Evolutionary conservation across 2,888 invertebrate genomes (phyloP).

Genomic region (Apamea sordens): DNA sequence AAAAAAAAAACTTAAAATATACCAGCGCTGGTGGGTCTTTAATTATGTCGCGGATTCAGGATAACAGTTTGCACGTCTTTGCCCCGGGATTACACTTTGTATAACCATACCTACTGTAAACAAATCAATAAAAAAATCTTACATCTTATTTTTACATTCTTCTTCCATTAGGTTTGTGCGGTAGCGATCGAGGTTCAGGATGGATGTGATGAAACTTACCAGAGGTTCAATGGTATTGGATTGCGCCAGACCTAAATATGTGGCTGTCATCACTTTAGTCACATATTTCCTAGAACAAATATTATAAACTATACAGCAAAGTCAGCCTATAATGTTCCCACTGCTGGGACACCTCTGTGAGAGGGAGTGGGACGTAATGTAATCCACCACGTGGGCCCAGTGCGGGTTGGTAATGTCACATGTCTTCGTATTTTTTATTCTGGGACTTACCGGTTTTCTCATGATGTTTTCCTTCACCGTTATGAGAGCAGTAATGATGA

Average conservation of each 20-base stretch:
- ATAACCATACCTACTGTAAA: not conserved
- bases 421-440: not conserved
- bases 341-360: not conserved
- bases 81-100: not conserved
- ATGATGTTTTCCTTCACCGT: too few relatives aligned
- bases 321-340: not conserved
- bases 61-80: not conserved
- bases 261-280: conserved; percentile 27
- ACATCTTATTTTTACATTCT: conserved; percentile 47
- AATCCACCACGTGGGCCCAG: not conserved
- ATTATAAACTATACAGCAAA: not conserved
- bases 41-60: not conserved
- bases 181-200: conserved; percentile 8
- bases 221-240: conserved; percentile 27
- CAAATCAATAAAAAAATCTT: conserved; percentile 9
- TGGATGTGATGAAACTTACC: conserved; percentile 15
- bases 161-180: conserved; percentile 38
- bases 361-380: not conserved
- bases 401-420: not conserved
- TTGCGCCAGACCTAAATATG: conserved; percentile 35
- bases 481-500: too few relatives aligned
- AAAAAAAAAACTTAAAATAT: too few relatives aligned
- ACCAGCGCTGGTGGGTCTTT: not conserved
- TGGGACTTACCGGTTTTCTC: not conserved
- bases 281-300: conserved; percentile 45